Evolutionary conservation across 1,140 invertebrate species (phyloP).

Genomic region (Calliopsis andreniformis): DNA sequence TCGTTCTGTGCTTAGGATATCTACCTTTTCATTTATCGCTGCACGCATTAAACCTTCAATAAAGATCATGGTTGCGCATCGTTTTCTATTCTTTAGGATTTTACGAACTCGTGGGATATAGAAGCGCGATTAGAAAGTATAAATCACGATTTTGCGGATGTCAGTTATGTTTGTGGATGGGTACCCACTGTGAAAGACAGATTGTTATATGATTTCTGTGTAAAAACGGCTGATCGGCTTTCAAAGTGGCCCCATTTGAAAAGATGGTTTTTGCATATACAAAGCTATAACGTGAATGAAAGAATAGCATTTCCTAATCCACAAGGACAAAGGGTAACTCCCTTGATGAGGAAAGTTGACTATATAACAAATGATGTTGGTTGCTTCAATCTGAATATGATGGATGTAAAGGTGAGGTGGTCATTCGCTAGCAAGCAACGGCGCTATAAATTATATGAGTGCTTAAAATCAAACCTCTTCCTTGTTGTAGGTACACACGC

Average conservation of each 20-base stretch:
- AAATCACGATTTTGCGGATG: conserved; percentile 78
- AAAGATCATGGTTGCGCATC: not conserved
- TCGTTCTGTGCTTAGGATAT: not conserved
- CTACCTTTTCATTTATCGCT: not conserved
- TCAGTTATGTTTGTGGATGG: conserved; percentile 83
- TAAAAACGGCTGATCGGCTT: conserved; percentile 72
- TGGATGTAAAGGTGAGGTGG: conserved; percentile 76
- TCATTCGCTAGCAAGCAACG: conserved; percentile 57
- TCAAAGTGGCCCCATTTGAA: conserved; percentile 79
- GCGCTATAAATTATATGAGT: conserved; percentile 63
- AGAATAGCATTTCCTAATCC: conserved; percentile 75
- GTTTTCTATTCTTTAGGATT: conserved; percentile 51
- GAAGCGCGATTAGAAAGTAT: conserved; percentile 64
- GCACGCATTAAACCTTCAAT: not conserved
- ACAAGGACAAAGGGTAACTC: conserved; percentile 37
- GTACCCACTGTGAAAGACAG: conserved; percentile 81
- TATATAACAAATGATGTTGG: conserved; percentile 31
- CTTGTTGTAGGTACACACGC: too few species aligned
- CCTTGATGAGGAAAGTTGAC: conserved; percentile 55
- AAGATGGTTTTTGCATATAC: conserved; percentile 84
- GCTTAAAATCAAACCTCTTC: not conserved
- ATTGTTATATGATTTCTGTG: conserved; percentile 78
- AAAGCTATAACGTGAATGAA: conserved; percentile 82
- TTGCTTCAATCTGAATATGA: conserved; percentile 11
- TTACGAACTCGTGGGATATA: conserved; percentile 47